phyloP scores from a whole-genome alignment of 2,113 vertebrate genomes.

The Hippolais icterina region DNA sequence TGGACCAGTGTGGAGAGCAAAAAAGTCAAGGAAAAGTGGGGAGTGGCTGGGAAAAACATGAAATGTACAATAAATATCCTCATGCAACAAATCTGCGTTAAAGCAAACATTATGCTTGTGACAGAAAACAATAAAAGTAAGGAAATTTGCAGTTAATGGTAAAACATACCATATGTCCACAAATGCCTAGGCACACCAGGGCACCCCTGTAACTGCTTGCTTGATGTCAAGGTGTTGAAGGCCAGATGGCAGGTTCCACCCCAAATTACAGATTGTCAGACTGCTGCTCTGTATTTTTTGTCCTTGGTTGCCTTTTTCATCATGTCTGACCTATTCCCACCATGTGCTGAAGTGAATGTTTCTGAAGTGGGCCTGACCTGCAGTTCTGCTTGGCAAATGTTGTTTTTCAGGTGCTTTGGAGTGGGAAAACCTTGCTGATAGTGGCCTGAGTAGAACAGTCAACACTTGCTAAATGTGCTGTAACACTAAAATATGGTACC shows the following conservation, averaged over 20 bases:
- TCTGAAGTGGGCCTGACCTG: constrained; percentile 30
- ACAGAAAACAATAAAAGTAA: constrained; percentile 27
- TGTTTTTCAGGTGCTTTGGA: background rate
- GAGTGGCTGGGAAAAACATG: background rate
- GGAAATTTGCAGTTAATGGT: constrained; percentile 36
- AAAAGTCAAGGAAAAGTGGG: background rate
- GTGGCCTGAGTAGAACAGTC: constrained; percentile 35
- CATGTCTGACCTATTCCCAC: background rate
- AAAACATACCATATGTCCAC: constrained; percentile 27
- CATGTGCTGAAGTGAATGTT: background rate
- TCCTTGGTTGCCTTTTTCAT: constrained; percentile 41
- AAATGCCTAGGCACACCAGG: background rate
- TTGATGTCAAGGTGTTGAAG: constrained; percentile 45
- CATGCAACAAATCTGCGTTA: background rate
- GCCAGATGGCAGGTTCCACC: constrained; percentile 48
- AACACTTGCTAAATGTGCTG: background rate
- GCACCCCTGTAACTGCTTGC: constrained; percentile 12
- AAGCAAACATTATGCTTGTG: constrained; percentile 10
- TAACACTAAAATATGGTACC: constrained; percentile 41
- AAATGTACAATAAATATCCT: background rate
- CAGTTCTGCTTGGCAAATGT: constrained; percentile 28
- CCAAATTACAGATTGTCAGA: constrained; percentile 36
- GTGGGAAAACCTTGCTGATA: background rate
- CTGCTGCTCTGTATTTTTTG: constrained; percentile 53
- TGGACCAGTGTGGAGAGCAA: background rate